Percentiles rank a stretch among this genome's conserved stretches.
phyloP scores from a whole-genome alignment of 2,797 vertebrate species.

The Amblyopsis hoosieri region DNA sequence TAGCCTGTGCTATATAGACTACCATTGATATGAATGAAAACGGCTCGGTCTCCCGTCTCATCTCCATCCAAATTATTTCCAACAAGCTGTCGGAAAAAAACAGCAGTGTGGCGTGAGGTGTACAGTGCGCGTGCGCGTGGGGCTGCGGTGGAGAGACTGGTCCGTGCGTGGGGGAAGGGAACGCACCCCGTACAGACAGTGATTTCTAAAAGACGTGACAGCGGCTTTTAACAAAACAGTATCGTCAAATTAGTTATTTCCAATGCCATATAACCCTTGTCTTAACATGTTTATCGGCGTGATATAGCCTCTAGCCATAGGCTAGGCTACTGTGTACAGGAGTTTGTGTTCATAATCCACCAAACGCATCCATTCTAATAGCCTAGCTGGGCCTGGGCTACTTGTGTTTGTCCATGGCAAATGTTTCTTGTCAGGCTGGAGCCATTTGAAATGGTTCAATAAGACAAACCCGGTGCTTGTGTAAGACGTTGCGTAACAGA shows the following conservation, averaged over 20 bases:
- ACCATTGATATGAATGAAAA: constrained; percentile 17
- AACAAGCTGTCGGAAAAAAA: constrained; percentile 25
- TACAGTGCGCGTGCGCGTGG: constrained; percentile 83
- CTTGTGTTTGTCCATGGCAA: constrained; percentile 26
- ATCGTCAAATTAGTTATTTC: no score
- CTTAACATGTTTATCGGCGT: no score
- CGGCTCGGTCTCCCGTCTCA: constrained; percentile 10
- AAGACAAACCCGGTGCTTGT: constrained; percentile 63
- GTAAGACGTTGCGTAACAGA: constrained; percentile 78
- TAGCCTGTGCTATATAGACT: constrained; percentile 2
- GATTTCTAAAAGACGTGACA: neutral
- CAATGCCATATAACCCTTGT: no score
- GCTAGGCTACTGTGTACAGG: no score
- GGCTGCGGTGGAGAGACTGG: constrained; percentile 63
- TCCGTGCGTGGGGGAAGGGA: constrained; percentile 66
- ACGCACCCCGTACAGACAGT: neutral
- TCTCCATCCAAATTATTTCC: constrained; percentile 52
- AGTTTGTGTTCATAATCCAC: neutral
- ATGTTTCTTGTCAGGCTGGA: constrained; percentile 28
- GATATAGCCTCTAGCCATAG: no score
- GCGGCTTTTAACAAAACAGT: no score
- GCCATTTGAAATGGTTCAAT: constrained; percentile 44
- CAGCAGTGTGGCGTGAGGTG: constrained; percentile 11
- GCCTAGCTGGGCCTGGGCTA: no score
- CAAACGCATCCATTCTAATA: neutral